Evolutionary conservation across 2,888 invertebrate genomes (phyloP).

Genomic region (Tachina grossa): DNA sequence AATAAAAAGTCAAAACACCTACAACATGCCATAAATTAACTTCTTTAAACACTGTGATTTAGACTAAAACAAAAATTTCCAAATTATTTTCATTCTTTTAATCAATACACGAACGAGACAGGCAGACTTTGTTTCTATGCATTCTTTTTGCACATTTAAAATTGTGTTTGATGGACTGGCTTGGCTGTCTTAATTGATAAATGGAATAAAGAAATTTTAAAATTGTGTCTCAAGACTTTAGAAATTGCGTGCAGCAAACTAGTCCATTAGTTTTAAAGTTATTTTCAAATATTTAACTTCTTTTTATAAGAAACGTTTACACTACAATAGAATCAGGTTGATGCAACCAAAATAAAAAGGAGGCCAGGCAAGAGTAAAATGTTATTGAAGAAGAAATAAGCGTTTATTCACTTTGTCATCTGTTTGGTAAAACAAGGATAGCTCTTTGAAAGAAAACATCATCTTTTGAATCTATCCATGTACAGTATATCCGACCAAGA

Average conservation of each 20-base stretch:
- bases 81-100: constrained; percentile 37
- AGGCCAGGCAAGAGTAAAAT: neutral
- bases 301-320: neutral
- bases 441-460: too few species aligned
- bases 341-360: neutral
- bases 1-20: constrained; percentile 59
- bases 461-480: too few species aligned
- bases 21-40: constrained; percentile 68
- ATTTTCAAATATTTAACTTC: neutral
- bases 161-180: constrained; percentile 17
- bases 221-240: constrained; percentile 23
- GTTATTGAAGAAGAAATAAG: neutral
- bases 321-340: neutral
- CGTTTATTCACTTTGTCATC: too few species aligned
- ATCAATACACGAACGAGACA: neutral
- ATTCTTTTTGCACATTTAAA: neutral
- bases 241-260: constrained; percentile 65
- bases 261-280: constrained; percentile 36
- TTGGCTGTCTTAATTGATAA: constrained; percentile 44
- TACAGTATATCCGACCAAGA: too few species aligned
- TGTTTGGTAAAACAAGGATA: too few species aligned
- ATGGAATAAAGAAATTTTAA: constrained; percentile 16
- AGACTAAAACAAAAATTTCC: neutral
- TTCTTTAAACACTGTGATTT: constrained; percentile 56
- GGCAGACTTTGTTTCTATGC: constrained; percentile 20